Evolutionary conservation across 2,888 invertebrate species (phyloP).

Genomic region (Pyrgus malvae): DNA sequence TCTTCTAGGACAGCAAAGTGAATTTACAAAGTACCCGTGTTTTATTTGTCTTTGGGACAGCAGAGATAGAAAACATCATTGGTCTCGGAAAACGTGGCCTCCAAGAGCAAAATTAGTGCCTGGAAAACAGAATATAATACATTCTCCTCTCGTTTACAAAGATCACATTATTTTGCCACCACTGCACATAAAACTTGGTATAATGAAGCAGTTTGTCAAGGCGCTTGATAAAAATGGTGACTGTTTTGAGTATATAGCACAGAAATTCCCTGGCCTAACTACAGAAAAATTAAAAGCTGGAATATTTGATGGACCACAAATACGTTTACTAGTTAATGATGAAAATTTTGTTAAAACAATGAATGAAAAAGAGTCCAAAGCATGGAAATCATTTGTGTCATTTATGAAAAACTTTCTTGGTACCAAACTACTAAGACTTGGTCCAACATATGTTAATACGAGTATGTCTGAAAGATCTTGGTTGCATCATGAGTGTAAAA

Average conservation of each 20-base stretch:
- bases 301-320: conserved; percentile 24
- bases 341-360: conserved; percentile 21
- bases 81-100: no score
- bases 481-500: no score
- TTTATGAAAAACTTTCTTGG: conserved; percentile 10
- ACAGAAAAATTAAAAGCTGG: conserved; percentile 30
- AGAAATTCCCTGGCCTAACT: conserved; percentile 17
- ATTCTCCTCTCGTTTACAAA: conserved; percentile 2
- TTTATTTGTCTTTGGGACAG: no score
- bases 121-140: no score
- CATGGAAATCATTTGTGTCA: no score
- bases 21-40: no score
- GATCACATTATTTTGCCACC: conserved; percentile 28
- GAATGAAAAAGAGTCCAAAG: no score
- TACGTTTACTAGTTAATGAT: conserved; percentile 7
- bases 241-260: conserved; percentile 19
- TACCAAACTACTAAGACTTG: no score
- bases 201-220: conserved; percentile 32
- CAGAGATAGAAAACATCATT: no score
- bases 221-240: conserved; percentile 22
- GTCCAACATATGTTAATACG: not conserved
- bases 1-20: no score
- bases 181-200: conserved; percentile 29
- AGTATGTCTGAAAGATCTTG: no score
- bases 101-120: no score